Evolutionary conservation across 1,140 invertebrate species (phyloP), one percentile per base, ranked within the genome.

Genomic region (Drosophila pandora): DNA sequence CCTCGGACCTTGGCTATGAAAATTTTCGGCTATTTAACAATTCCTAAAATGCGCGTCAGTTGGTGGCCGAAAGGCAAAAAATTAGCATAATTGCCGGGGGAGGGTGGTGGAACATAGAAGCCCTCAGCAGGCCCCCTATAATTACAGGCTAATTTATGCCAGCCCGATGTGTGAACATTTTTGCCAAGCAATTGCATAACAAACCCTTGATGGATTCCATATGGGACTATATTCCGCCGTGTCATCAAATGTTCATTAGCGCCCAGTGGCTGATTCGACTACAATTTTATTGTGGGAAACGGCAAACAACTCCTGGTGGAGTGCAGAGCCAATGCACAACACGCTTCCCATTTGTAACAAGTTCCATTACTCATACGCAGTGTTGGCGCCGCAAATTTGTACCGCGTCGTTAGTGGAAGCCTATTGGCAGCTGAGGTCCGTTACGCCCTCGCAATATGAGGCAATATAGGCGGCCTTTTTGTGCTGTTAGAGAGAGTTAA

Each of bases 21-120:
- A 37, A 81, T 77, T 77, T 82, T 68, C 64, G 63, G 59, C 58
- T 79, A 21, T 84, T 83, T 83, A 69, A 79, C 61, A 64, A 76
- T 84, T 76, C 56, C 28, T 30, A 79, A 83, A 82, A 67, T 83
- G 67, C 54, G 52, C 80, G 76, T 65, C 81, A 76, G 76, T 63
- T 83, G 80, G 72, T 50, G 65, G 53, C 30, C 43, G 56, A 67
- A 58, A 50, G 43, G 13, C 55, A 63, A 54, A 55, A 85, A 80
- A 84, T 85, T 84, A 73, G 62, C 80, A 84, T 84, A 84, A 80
- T 84, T 76, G 76, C 45, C n/a, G 49, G 30, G 30, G 6, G 43
- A 17, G 22, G n/a, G 45, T 32, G 3, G 47, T 49, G 21, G 68
- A 37, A 79, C 72, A 84, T 30, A 68, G 12, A 23, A 1, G 5